Evolutionary conservation across 2,113 vertebrate species (phyloP).

Genomic region (Petrocephalus microphthalmus): DNA sequence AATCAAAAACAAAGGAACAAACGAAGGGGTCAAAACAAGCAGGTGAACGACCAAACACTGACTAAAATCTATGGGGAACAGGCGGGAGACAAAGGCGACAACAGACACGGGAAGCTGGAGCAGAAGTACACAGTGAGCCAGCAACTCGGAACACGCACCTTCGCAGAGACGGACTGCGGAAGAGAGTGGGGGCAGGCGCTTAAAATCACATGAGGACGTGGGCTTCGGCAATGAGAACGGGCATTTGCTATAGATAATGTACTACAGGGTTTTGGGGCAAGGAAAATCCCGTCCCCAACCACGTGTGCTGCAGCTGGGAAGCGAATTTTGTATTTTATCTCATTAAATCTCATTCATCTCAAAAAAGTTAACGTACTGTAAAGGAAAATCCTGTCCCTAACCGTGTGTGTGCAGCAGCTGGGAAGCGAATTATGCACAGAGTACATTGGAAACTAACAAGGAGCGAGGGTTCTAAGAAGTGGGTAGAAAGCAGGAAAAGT

Average conservation of each 20-base stretch:
- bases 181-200: background rate
- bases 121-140: background rate
- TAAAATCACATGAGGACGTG: background rate
- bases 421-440: background rate
- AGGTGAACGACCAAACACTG: background rate
- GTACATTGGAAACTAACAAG: no score
- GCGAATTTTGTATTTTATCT: background rate
- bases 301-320: background rate
- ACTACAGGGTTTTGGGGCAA: background rate
- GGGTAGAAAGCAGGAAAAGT: background rate
- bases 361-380: no score
- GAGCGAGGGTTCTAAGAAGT: no score
- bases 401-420: no score
- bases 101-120: background rate
- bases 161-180: background rate
- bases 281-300: background rate
- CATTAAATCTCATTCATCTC: no score
- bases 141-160: background rate
- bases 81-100: background rate
- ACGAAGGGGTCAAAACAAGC: no score
- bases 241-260: no score
- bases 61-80: background rate
- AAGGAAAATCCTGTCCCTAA: no score
- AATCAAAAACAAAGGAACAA: no score
- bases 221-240: background rate